phyloP scores from a whole-genome alignment of 2,797 vertebrate species.

The Anas capensis region DNA sequence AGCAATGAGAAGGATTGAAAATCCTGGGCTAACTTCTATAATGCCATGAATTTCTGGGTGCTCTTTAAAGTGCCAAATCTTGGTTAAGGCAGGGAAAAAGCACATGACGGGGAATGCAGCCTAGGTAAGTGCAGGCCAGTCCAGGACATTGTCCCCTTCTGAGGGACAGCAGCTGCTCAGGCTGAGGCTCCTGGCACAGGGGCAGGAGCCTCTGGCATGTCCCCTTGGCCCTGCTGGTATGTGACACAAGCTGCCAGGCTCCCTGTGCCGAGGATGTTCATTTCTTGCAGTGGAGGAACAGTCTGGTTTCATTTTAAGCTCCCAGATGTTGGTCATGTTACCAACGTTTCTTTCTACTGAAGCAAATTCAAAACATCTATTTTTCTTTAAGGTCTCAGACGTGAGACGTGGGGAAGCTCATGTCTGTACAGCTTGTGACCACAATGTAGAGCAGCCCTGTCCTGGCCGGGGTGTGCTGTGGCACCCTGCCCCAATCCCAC shows the following conservation, averaged over 20 bases:
- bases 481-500: accelerated
- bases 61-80: neutral
- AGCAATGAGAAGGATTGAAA: neutral
- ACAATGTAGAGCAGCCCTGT: neutral
- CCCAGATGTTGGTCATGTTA: neutral
- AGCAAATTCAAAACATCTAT: neutral
- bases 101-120: accelerated
- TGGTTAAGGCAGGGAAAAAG: neutral
- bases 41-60: neutral
- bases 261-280: neutral
- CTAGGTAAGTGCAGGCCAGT: neutral
- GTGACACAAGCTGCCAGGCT: neutral
- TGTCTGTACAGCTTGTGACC: neutral
- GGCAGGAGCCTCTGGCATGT: neutral
- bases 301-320: slow-evolving; percentile 2
- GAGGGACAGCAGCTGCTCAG: accelerated
- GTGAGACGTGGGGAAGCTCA: accelerated
- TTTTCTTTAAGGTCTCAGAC: neutral
- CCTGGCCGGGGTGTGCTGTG: accelerated
- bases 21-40: neutral
- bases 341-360: neutral
- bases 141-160: accelerated
- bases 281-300: neutral
- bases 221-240: neutral
- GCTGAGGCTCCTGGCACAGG: accelerated